Base-by-base conservation (phyloP, 2,888 invertebrate species). In the Dicycla oo region DNA sequence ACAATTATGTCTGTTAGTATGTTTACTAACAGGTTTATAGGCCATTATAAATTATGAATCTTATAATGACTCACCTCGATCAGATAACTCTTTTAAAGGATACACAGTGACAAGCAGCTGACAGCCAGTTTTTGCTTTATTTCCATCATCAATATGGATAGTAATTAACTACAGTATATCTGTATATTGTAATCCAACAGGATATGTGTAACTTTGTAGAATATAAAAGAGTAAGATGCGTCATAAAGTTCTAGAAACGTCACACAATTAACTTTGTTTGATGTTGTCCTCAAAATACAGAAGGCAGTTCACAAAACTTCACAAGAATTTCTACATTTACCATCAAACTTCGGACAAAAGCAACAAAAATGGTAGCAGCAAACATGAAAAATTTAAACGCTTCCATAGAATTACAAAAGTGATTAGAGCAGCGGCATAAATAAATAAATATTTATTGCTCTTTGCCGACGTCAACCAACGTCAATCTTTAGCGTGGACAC, bases 321-420 rank as follows among this genome's bases (percentile, higher is more conserved):
- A 60, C 70, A 77, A 81, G 85, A 87, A 87, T 88, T 86, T 86
- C 78, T 80, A 84, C 86, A 82, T 89, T 88, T 85, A 86, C 80
- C 43, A 65, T 26, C 76, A 85, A 86, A 84, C 53, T 75, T 69
- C 49, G 72, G 74, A 80, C 85, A 86, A 88, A 84, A 78, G 80
- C 54, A 78, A 88, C 87, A 85, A 87, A 88, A 87, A 86, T 87
- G 88, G 91, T 91, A 91, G 91, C 89, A 72, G 78, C 83, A 88
- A 86, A 87, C 86, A 83, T 49, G 76, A 82, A 73, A 79, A 79
- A 75, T 76, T 82, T 86, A 82, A 85, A 80, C 83, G 84, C 83
- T 93, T 94, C 93, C 90, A 86, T 76, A 89, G 94, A 94, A 94
- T 93, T 91, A 92, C 92, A 91, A 83, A 90, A 91, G 82, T 87